Conservation (phyloP, 2,113 vertebrate species). For the Paratilapia polleni region DNA sequence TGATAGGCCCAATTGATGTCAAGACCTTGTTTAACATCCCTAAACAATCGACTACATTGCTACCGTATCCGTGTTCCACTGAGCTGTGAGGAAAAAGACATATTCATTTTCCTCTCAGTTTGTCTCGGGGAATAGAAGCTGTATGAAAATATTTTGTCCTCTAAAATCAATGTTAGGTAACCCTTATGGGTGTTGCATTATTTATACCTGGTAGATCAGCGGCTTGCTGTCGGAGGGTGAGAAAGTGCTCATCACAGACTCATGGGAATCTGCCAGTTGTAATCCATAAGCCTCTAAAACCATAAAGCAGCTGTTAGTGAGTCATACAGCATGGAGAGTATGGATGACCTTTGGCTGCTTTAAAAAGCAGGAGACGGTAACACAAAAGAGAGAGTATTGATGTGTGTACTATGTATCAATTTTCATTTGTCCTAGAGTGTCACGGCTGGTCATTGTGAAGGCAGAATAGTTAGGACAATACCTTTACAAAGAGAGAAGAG, state of each 20-base stretch:
- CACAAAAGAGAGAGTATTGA: background rate
- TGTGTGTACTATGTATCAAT: background rate
- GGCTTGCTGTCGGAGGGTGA: slow-evolving; percentile 17
- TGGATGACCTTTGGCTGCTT: slow-evolving; percentile 1
- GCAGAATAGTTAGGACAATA: slow-evolving; percentile 1
- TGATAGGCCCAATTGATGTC: slow-evolving; percentile 52
- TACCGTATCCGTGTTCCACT: background rate
- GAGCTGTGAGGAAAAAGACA: background rate
- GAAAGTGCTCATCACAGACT: slow-evolving; percentile 50
- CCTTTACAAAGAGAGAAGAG: background rate
- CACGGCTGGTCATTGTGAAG: background rate
- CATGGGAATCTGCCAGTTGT: slow-evolving; percentile 53
- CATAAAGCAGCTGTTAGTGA: slow-evolving; percentile 40
- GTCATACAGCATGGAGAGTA: background rate
- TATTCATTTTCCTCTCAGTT: slow-evolving; percentile 4
- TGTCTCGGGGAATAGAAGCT: background rate
- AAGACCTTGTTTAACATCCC: slow-evolving; percentile 47
- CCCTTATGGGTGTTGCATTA: slow-evolving; percentile 38
- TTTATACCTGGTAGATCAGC: slow-evolving; percentile 41
- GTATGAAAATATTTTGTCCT: slow-evolving; percentile 38
- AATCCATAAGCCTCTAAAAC: slow-evolving; percentile 57
- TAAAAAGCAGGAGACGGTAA: background rate
- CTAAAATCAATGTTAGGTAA: slow-evolving; percentile 51
- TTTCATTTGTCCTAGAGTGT: background rate
- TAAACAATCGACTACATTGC: slow-evolving; percentile 18